These are phyloP conservation scores for Furcula furcula DNA, from an alignment of 2,888 invertebrate genomes.

Conservation along the genomic window DNA sequence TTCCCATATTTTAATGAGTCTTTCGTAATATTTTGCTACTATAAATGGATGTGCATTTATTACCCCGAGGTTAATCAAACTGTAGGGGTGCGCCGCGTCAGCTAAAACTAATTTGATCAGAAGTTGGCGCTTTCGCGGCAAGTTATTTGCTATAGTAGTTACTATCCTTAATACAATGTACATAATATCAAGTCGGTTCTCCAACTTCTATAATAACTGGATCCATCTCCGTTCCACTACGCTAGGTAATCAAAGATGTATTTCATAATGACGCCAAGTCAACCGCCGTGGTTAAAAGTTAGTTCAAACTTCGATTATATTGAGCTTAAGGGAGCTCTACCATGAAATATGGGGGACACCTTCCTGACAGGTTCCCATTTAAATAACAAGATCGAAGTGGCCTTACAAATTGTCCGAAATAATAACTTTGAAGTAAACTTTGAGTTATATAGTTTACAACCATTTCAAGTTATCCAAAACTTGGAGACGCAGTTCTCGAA, in stretches of 20 bases:
- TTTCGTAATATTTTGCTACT: constrained; percentile 13
- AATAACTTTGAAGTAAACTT: constrained; percentile 23
- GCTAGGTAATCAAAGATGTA: constrained; percentile 29
- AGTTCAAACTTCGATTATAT: constrained; percentile 61
- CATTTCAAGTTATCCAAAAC: background rate
- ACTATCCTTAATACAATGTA: constrained; percentile 62
- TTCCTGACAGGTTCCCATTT: constrained; percentile 37
- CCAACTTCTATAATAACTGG: constrained; percentile 41
- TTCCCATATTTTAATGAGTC: constrained; percentile 11
- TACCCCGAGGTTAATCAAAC: constrained; percentile 64
- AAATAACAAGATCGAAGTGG: constrained; percentile 43
- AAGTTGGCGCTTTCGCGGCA: constrained; percentile 59
- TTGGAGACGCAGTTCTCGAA: background rate
- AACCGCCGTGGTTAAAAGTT: constrained; percentile 56
- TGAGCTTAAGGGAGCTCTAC: constrained; percentile 53
- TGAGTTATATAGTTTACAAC: constrained; percentile 8
- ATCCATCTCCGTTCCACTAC: constrained; percentile 24
- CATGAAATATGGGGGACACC: constrained; percentile 64
- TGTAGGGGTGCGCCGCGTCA: constrained; percentile 52
- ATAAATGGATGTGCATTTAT: constrained; percentile 44
- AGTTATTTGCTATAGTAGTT: constrained; percentile 66
- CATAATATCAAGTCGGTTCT: constrained; percentile 44
- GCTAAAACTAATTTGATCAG: constrained; percentile 68
- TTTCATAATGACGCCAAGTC: constrained; percentile 42
- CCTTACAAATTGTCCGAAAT: constrained; percentile 30